Evolutionary conservation across 2,797 vertebrate genomes (phyloP).

Genomic region (Rhincodon typus): DNA sequence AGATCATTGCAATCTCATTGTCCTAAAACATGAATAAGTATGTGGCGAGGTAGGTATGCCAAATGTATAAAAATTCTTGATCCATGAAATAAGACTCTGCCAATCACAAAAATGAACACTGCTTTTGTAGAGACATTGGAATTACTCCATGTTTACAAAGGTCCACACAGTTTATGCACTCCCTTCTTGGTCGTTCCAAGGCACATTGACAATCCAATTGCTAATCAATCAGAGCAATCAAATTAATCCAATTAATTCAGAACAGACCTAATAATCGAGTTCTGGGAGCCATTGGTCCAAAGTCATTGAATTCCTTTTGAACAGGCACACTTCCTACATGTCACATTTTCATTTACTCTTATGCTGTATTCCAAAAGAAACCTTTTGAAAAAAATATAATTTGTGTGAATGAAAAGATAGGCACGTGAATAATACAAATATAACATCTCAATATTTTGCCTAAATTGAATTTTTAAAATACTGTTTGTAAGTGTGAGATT

Average conservation of each 20-base stretch:
- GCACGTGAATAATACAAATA: not conserved
- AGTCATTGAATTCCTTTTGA: too few species aligned
- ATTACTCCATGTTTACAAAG: not conserved
- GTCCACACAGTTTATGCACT: too few species aligned
- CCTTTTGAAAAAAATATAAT: not conserved
- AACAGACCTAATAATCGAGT: too few species aligned
- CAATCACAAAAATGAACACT: not conserved
- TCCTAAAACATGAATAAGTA: not conserved
- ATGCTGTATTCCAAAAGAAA: too few species aligned
- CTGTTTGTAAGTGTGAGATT: not conserved
- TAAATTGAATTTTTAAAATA: not conserved
- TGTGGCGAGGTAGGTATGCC: not conserved
- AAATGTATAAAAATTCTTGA: not conserved
- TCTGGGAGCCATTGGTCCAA: too few species aligned
- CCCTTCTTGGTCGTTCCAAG: too few species aligned
- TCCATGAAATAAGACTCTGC: not conserved
- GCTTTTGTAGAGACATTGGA: not conserved
- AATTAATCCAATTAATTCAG: too few species aligned
- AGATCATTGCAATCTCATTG: not conserved
- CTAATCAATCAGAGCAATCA: too few species aligned
- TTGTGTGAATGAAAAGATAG: not conserved
- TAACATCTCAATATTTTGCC: not conserved
- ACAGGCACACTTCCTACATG: too few species aligned
- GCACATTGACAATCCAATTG: too few species aligned
- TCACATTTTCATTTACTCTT: too few species aligned